Evolutionary conservation across 2,797 vertebrate genomes (phyloP), one percentile per base, ranked within the genome.

Genomic region (Hafferia zeledoni): DNA sequence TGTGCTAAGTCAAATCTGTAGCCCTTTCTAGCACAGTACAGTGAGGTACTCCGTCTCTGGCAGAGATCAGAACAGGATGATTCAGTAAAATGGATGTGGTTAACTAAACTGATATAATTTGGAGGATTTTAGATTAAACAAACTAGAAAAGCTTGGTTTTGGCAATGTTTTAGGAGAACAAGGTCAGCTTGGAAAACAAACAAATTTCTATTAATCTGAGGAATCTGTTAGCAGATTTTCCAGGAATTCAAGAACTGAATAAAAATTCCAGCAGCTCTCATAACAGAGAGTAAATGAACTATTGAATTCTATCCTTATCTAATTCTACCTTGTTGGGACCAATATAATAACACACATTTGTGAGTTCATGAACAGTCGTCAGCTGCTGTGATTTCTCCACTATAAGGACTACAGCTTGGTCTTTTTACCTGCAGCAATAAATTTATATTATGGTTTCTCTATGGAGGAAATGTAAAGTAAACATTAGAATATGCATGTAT

Each of bases 21-120:
- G n/a, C 27, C 31, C 18, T 28, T 79, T 75, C 39, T n/a, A 92
- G 25, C 0, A 0, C 24, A 53, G 76, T 61, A 53, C 30, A 55
- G 56, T 25, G 50, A 15, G 59, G 64, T 60, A 68, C 43, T 39
- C 44, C 80, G 63, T 35, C 78, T 83, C 84, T 95, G 52, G 64
- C 70, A 89, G 41, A 77, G 68, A 74, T 60, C 84, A 96, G 78
- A 85, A 74, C 75, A 90, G 71, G 60, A 89, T 83, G 81, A 23
- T 70, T 70, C 43, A 59, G 46, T 67, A 30, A 84, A 94, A 93
- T 33, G 16, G 39, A 76, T 74, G 41, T 52, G 41, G 78, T 59
- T 93, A 76, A 89, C 63, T 49, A 68, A 78, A 76, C 28, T 84
- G 70, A 89, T 28, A 50, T 6, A 53, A 86, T 69, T 57, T 39